Evolutionary conservation across 2,113 vertebrate species (phyloP).

Genomic region (Sebastes schlegelii): DNA sequence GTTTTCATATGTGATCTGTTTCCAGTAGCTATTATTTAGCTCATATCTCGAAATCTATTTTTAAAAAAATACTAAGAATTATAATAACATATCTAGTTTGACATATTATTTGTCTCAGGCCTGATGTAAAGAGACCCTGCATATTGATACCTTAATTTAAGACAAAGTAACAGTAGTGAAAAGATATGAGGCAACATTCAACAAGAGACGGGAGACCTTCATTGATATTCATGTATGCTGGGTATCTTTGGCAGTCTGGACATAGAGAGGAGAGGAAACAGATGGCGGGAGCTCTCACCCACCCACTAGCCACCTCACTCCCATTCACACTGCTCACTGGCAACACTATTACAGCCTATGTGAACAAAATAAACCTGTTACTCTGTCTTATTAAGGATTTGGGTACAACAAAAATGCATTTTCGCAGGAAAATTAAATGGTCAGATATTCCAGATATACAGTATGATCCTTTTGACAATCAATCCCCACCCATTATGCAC

Average conservation of each 20-base stretch:
- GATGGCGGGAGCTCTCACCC: slow-evolving; percentile 60
- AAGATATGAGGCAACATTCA: slow-evolving; percentile 24
- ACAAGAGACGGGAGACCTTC: slow-evolving; percentile 24
- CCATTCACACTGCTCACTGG: slow-evolving; percentile 38
- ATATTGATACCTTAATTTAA: slow-evolving; percentile 31
- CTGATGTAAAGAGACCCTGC: not conserved
- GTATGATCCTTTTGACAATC: not conserved
- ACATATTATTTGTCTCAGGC: not conserved
- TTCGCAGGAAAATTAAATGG: not conserved
- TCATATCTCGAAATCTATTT: not conserved
- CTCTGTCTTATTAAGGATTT: not conserved
- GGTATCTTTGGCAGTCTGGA: slow-evolving; percentile 53
- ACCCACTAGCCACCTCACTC: slow-evolving; percentile 43
- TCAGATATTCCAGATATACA: not conserved
- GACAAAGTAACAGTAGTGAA: slow-evolving; percentile 10
- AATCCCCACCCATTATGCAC: not conserved
- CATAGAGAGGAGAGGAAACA: slow-evolving; percentile 60
- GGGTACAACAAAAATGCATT: slow-evolving; percentile 5
- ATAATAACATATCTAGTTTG: not conserved
- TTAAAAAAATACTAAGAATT: not conserved
- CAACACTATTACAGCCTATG: slow-evolving; percentile 36
- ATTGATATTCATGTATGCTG: slow-evolving; percentile 64
- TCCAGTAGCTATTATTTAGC: not conserved
- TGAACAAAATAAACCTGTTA: slow-evolving; percentile 53
- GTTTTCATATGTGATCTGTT: slow-evolving; percentile 22